phyloP scores from a whole-genome alignment of 1,140 invertebrate genomes.

The Drosophila leontia region DNA sequence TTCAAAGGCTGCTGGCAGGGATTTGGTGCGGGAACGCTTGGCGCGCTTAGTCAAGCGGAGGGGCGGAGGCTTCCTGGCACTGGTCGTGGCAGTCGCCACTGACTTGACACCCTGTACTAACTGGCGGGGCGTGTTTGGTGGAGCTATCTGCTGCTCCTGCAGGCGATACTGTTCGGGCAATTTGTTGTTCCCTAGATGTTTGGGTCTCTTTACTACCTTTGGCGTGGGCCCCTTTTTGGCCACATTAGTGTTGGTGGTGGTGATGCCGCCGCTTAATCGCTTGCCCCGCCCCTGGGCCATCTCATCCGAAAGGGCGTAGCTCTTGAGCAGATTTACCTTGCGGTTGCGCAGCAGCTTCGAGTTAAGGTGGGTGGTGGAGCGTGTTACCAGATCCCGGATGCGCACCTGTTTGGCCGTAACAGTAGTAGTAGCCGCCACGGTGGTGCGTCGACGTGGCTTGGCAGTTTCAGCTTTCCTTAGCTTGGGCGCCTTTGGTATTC shows the following conservation, averaged over 20 bases:
- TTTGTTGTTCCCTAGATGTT: slow-evolving; percentile 7
- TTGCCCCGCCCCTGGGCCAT: slow-evolving; percentile 25
- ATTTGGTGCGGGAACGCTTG: slow-evolving; percentile 19
- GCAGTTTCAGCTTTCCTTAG: neutral
- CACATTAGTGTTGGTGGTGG: slow-evolving; percentile 13
- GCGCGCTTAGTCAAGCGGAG: slow-evolving; percentile 6
- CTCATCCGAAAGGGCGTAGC: slow-evolving; percentile 56
- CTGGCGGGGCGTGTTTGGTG: slow-evolving; percentile 7
- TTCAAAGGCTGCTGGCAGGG: slow-evolving; percentile 9
- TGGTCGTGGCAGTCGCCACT: neutral
- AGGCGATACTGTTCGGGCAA: slow-evolving; percentile 39
- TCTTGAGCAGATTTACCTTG: slow-evolving; percentile 67
- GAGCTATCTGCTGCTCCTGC: slow-evolving; percentile 35
- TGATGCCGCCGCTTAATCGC: slow-evolving; percentile 47
- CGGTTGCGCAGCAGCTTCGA: slow-evolving; percentile 71
- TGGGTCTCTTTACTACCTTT: slow-evolving; percentile 15
- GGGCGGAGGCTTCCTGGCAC: neutral
- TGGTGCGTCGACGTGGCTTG: slow-evolving; percentile 45
- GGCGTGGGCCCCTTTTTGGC: slow-evolving; percentile 10
- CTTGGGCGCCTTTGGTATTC: neutral
- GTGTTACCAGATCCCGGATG: slow-evolving; percentile 61
- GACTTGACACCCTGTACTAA: neutral
- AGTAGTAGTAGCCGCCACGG: slow-evolving; percentile 2
- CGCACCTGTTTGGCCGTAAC: slow-evolving; percentile 3
- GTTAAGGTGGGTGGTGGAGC: slow-evolving; percentile 65